Conservation (phyloP, 2,797 vertebrate genomes). For the Melanotaenia maccullochi region DNA sequence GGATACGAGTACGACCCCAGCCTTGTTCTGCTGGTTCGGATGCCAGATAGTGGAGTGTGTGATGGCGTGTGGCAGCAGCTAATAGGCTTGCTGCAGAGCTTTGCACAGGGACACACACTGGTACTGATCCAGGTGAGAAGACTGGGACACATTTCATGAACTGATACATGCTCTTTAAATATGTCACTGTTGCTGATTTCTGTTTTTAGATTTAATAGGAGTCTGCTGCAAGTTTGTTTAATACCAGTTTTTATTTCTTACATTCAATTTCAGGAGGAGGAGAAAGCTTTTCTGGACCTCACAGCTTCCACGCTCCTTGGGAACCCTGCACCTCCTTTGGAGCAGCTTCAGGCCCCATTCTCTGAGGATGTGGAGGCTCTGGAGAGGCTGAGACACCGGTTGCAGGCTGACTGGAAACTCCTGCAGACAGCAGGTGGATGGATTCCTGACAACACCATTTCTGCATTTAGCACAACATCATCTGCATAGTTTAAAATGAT, state of each 20-base stretch:
- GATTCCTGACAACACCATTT: conserved; percentile 3
- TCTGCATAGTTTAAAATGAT: neutral
- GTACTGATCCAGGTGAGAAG: conserved; percentile 77
- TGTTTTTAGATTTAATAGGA: neutral
- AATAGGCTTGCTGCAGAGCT: conserved; percentile 74
- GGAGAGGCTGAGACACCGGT: conserved; percentile 68
- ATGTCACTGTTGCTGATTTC: neutral
- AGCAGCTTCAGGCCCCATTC: conserved; percentile 45
- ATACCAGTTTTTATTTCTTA: neutral
- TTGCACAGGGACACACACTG: conserved; percentile 78
- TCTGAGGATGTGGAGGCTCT: conserved; percentile 61
- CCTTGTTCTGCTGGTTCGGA: conserved; percentile 73
- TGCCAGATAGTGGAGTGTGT: conserved; percentile 34
- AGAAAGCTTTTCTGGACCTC: conserved; percentile 44
- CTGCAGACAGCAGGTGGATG: conserved; percentile 71
- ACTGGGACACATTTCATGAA: neutral
- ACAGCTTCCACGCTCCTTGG: conserved; percentile 76
- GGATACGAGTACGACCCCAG: conserved; percentile 79
- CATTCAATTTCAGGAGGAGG: conserved; percentile 55
- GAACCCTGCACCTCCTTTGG: conserved; percentile 65
- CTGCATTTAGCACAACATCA: neutral
- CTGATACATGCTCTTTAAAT: neutral
- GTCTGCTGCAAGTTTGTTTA: neutral
- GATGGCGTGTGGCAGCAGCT: conserved; percentile 77
- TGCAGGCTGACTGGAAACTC: conserved; percentile 77